Percentiles rank a stretch among this genome's conserved stretches.
Evolutionary conservation across 2,797 vertebrate genomes (phyloP).

Genomic region (Halcyon smyrnensis): DNA sequence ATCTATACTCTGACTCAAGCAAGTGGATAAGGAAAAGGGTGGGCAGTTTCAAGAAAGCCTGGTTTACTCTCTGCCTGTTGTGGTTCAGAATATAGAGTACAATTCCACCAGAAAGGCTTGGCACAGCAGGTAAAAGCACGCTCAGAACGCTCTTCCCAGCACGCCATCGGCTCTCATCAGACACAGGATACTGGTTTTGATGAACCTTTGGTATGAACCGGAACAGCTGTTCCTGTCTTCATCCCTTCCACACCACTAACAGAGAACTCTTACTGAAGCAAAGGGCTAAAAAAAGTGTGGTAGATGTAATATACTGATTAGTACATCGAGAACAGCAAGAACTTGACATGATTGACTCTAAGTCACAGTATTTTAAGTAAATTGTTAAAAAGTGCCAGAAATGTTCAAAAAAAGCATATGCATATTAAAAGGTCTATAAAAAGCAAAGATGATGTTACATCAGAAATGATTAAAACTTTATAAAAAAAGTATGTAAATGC

Average conservation of each 20-base stretch:
- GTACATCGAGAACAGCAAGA: not conserved
- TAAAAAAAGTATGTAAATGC: not conserved
- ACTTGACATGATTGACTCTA: not conserved
- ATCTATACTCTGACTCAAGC: not conserved
- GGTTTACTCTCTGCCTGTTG: not conserved
- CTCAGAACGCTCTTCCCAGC: not conserved
- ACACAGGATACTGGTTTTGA: not conserved
- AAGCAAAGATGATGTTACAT: not conserved
- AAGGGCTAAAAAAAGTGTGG: not conserved
- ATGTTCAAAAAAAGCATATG: not conserved
- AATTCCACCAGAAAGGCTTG: not conserved
- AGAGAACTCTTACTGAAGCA: not conserved
- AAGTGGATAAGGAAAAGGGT: not conserved
- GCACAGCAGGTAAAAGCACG: not conserved
- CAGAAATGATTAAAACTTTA: not conserved
- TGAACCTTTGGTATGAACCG: not conserved
- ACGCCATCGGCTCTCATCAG: not conserved
- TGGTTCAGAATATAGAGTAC: not conserved
- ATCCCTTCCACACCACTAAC: not conserved
- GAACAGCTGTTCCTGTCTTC: not conserved
- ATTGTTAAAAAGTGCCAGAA: not conserved
- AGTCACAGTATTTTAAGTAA: not conserved
- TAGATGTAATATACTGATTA: not conserved
- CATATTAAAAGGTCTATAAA: not conserved
- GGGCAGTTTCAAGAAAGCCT: not conserved